Evolutionary conservation across 2,797 vertebrate species (phyloP).

Genomic region (Phoxinus dragarum): DNA sequence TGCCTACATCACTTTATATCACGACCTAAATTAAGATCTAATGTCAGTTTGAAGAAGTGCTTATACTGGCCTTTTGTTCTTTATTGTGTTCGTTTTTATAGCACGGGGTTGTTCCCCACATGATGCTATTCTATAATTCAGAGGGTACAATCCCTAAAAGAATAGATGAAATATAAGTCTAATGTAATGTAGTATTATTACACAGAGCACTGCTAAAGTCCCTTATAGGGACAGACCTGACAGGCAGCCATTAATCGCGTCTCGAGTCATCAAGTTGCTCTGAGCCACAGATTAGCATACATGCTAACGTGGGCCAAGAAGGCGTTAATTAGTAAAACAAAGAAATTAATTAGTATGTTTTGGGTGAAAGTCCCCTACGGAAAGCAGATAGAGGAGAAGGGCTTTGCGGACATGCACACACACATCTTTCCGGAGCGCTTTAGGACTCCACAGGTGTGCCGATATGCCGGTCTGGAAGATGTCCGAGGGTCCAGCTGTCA

Average conservation of each 20-base stretch:
- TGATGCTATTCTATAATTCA: slow-evolving; percentile 53
- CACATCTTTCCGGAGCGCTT: slow-evolving; percentile 60
- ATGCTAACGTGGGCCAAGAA: slow-evolving; percentile 62
- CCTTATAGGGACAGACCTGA: slow-evolving; percentile 42
- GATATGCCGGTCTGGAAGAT: slow-evolving; percentile 74
- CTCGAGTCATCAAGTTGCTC: slow-evolving; percentile 60
- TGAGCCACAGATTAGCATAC: slow-evolving; percentile 65
- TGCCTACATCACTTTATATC: slow-evolving; percentile 8
- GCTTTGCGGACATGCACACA: not conserved
- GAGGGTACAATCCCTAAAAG: slow-evolving; percentile 54
- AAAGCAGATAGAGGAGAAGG: slow-evolving; percentile 4
- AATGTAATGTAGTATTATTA: slow-evolving; percentile 58
- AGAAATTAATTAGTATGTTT: slow-evolving; percentile 75
- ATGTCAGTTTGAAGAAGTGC: slow-evolving; percentile 25
- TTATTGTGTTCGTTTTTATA: slow-evolving; percentile 39
- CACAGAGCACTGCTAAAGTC: slow-evolving; percentile 42
- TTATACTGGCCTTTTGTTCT: slow-evolving; percentile 29
- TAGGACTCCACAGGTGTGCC: slow-evolving; percentile 77
- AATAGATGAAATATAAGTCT: slow-evolving; percentile 52
- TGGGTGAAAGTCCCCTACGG: slow-evolving; percentile 28
- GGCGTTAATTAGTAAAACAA: slow-evolving; percentile 73
- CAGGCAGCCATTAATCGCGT: slow-evolving; percentile 60
- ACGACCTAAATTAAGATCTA: slow-evolving; percentile 36
- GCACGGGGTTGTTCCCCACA: slow-evolving; percentile 4
- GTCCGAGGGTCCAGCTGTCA: slow-evolving; percentile 70